These are phyloP conservation scores for Chloebia gouldiae DNA, from an alignment of 2,113 vertebrate species.

Conservation along the genomic window DNA sequence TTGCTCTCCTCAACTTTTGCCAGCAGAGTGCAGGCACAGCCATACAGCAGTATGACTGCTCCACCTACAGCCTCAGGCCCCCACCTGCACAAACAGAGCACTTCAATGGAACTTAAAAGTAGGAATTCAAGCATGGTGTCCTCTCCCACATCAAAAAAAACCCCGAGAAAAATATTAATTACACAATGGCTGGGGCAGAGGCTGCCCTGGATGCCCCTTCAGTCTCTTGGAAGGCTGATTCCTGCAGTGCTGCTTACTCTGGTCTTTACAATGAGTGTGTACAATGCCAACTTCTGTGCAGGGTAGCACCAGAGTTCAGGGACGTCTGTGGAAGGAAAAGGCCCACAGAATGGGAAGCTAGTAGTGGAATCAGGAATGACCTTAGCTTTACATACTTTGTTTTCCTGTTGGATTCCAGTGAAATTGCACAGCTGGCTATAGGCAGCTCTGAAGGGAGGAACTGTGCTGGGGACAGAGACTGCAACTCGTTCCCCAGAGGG, in stretches of 20 bases:
- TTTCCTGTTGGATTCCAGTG: neutral
- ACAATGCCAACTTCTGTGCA: neutral
- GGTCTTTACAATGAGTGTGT: neutral
- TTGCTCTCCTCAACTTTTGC: neutral
- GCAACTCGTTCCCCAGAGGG: neutral
- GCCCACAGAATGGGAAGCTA: neutral
- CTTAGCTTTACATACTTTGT: neutral
- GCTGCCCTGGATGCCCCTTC: neutral
- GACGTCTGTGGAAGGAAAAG: neutral
- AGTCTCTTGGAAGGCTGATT: rapidly evolving
- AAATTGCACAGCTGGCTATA: neutral
- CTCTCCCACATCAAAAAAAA: neutral
- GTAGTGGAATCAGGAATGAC: neutral
- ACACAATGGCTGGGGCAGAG: neutral
- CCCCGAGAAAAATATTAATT: neutral
- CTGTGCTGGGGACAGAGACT: neutral
- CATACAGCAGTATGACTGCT: neutral
- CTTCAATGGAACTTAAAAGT: neutral
- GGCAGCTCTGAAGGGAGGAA: neutral
- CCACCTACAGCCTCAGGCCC: neutral
- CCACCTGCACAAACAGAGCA: neutral
- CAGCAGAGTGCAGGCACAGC: neutral
- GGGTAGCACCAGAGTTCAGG: neutral
- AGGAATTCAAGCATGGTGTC: neutral
- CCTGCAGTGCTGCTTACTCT: neutral